phyloP scores from a whole-genome alignment of 2,113 vertebrate genomes.

The Mastomys natalensis region DNA sequence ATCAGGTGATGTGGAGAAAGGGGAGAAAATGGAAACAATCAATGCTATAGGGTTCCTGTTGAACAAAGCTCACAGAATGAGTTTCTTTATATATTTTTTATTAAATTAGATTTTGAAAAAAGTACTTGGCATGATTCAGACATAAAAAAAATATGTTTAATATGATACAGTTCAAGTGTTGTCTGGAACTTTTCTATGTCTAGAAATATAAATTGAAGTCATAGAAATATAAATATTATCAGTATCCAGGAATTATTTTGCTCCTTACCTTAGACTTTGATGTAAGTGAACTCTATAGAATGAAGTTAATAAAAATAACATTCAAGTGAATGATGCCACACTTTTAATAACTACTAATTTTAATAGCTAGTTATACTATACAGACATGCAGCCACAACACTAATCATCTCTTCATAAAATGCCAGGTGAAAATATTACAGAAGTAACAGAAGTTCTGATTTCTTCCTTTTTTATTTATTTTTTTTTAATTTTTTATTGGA shows the following conservation, averaged over 20 bases:
- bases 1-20: not conserved
- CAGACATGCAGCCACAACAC: not conserved
- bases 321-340: not conserved
- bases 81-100: not conserved
- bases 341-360: not conserved
- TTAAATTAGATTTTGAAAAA: not conserved
- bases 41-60: not conserved
- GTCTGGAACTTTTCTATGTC: not conserved
- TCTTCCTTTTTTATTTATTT: not conserved
- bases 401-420: not conserved
- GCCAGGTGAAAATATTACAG: not conserved
- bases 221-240: not conserved
- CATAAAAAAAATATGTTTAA: not conserved
- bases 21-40: not conserved
- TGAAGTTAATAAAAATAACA: not conserved
- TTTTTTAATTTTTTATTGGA: too few relatives aligned
- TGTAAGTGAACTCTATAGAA: not conserved
- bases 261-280: not conserved
- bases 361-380: not conserved
- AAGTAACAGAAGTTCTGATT: not conserved
- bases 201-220: not conserved
- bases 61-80: not conserved
- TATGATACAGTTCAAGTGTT: not conserved
- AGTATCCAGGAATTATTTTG: not conserved
- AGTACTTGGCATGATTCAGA: not conserved